phyloP scores from a whole-genome alignment of 2,113 vertebrate species.

The Ceyx melanurus region DNA sequence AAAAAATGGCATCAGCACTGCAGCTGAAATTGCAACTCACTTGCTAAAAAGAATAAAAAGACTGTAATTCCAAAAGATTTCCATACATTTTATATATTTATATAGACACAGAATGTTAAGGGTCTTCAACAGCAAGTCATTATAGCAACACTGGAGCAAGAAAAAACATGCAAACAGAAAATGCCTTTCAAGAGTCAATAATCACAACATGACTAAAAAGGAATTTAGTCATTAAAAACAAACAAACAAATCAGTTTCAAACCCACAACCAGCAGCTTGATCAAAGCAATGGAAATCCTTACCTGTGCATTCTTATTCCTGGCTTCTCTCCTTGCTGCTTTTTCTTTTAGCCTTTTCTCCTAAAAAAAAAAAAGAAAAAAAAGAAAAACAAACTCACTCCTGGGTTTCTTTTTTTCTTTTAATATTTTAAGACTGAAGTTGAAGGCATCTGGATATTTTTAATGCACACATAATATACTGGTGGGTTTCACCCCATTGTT shows the following conservation, averaged over 20 bases:
- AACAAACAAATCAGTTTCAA: not conserved
- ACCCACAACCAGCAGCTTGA: not conserved
- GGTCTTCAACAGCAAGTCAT: not conserved
- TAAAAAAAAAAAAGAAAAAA: conserved; percentile 36
- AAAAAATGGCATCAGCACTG: not conserved
- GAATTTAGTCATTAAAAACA: not conserved
- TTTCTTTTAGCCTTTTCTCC: conserved; percentile 87
- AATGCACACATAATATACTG: not conserved
- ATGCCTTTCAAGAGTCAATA: not conserved
- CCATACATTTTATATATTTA: not conserved
- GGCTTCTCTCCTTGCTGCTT: conserved; percentile 80
- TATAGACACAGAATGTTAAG: too few relatives aligned
- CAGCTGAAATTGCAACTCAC: not conserved
- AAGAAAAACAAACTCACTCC: not conserved
- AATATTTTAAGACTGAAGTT: not conserved
- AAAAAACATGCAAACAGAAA: conserved; percentile 3
- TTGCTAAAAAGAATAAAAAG: not conserved
- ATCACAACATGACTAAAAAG: not conserved
- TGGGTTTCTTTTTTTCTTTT: not conserved
- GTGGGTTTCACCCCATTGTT: not conserved
- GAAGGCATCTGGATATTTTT: not conserved
- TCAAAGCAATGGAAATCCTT: conserved; percentile 46
- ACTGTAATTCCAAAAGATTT: not conserved
- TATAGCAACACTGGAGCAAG: not conserved
- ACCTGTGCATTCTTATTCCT: conserved; percentile 77